phyloP scores from a whole-genome alignment of 1,140 invertebrate species.

The Lethrus apterus region DNA sequence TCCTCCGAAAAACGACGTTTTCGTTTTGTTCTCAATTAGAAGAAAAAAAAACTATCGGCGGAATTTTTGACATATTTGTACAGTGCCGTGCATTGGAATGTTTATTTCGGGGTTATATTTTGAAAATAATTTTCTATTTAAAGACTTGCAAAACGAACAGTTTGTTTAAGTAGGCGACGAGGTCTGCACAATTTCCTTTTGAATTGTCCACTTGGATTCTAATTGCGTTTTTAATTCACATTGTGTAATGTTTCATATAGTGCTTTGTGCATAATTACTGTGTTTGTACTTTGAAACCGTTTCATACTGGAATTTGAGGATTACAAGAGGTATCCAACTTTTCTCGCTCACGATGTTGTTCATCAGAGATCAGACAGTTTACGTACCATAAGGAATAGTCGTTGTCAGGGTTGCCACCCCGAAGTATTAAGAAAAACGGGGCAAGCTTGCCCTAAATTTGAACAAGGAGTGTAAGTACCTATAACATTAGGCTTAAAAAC shows the following conservation, averaged over 20 bases:
- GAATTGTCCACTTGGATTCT: not conserved
- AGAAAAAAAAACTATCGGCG: not conserved
- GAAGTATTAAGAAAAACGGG: constrained; percentile 37
- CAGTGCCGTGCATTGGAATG: constrained; percentile 14
- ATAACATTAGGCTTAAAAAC: not conserved
- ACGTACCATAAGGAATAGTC: constrained; percentile 23
- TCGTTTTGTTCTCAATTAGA: not conserved
- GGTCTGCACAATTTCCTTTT: not conserved
- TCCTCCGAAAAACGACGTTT: not conserved
- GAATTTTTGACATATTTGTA: constrained; percentile 14
- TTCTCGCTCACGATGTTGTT: constrained; percentile 11
- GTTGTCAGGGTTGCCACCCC: constrained; percentile 33
- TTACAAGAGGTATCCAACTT: constrained; percentile 17
- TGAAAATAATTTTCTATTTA: constrained; percentile 13
- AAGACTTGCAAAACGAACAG: constrained; percentile 3
- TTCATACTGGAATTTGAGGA: constrained; percentile 28
- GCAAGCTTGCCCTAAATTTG: constrained; percentile 40
- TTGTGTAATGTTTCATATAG: constrained; percentile 1
- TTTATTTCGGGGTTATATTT: constrained; percentile 3
- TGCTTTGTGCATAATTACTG: not conserved
- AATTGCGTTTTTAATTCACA: constrained; percentile 4
- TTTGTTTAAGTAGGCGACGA: not conserved
- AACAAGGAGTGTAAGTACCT: constrained; percentile 34
- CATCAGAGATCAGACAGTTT: constrained; percentile 9
- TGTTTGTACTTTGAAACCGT: constrained; percentile 1